Conservation (phyloP, 2,888 invertebrate genomes). For the Carpatolechia fugitivella region DNA sequence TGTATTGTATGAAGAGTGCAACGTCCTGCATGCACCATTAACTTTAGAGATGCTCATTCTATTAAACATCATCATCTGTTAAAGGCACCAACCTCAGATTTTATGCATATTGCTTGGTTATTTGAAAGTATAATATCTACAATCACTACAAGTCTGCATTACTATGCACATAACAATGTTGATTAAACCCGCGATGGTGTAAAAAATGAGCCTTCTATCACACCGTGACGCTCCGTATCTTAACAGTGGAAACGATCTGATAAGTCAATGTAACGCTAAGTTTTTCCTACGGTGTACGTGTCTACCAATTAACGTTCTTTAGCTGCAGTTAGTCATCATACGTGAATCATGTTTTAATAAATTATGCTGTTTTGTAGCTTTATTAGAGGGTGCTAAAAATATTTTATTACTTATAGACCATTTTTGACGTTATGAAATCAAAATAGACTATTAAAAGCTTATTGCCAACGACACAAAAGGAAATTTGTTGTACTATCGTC, state of each 20-base stretch:
- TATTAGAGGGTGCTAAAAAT: background rate
- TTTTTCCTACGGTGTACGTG: slow-evolving; percentile 9
- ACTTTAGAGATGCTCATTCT: slow-evolving; percentile 36
- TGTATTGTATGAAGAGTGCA: slow-evolving; percentile 46
- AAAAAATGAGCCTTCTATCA: background rate
- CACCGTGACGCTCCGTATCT: slow-evolving; percentile 2
- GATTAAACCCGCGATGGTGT: background rate
- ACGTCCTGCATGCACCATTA: slow-evolving; percentile 68
- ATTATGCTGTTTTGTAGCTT: background rate
- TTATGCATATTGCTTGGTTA: background rate
- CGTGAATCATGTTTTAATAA: slow-evolving; percentile 13
- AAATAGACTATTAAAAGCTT: too few relatives aligned
- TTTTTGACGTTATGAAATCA: too few relatives aligned
- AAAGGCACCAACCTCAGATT: background rate
- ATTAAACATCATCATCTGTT: background rate
- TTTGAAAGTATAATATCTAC: background rate
- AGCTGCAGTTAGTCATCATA: slow-evolving; percentile 4
- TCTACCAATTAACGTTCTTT: slow-evolving; percentile 11
- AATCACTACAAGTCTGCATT: background rate
- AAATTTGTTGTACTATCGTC: background rate
- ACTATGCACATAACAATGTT: background rate
- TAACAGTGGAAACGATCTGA: slow-evolving; percentile 16
- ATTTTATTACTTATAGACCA: background rate
- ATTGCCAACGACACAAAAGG: background rate
- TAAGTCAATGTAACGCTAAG: slow-evolving; percentile 9